These are phyloP conservation scores for Nemopilema nomurai DNA, from an alignment of 30 jellyfish, hydroid and myxozoan genomes.

Conservation along the genomic window DNA sequence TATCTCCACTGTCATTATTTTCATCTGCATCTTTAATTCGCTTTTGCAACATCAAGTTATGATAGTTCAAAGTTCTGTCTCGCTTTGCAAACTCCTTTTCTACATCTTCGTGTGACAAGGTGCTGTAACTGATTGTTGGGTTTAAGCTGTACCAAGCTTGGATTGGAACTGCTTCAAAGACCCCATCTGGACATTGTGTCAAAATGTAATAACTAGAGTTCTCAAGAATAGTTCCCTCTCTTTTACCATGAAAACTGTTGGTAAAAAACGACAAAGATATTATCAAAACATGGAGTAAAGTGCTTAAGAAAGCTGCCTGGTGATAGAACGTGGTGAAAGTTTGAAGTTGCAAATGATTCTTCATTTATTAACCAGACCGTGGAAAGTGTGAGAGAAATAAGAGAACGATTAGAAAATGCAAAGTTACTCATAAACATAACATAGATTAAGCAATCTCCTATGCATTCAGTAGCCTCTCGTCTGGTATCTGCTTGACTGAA, in stretches of 20 bases:
- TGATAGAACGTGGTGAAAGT: too few species aligned
- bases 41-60: constrained; percentile 70
- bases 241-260: constrained; percentile 78
- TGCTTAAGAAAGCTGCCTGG: too few species aligned
- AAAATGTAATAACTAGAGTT: constrained; percentile 88
- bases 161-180: constrained; percentile 94
- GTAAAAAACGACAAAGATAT: neutral
- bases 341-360: too few species aligned
- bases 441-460: too few species aligned
- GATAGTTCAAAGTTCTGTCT: constrained; percentile 77
- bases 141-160: constrained; percentile 96
- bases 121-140: constrained; percentile 79
- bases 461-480: too few species aligned
- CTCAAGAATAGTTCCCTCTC: constrained; percentile 90
- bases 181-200: constrained; percentile 95
- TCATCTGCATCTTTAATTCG: constrained; percentile 68
- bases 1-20: constrained; percentile 57
- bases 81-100: constrained; percentile 92
- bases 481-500: too few species aligned
- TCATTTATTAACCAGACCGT: too few species aligned
- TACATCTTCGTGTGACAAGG: constrained; percentile 85
- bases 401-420: too few species aligned
- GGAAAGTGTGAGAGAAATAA: too few species aligned
- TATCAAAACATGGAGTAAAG: too few species aligned
- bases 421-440: too few species aligned